phyloP scores from a whole-genome alignment of 2,888 invertebrate species.

The Lycaena phlaeas region DNA sequence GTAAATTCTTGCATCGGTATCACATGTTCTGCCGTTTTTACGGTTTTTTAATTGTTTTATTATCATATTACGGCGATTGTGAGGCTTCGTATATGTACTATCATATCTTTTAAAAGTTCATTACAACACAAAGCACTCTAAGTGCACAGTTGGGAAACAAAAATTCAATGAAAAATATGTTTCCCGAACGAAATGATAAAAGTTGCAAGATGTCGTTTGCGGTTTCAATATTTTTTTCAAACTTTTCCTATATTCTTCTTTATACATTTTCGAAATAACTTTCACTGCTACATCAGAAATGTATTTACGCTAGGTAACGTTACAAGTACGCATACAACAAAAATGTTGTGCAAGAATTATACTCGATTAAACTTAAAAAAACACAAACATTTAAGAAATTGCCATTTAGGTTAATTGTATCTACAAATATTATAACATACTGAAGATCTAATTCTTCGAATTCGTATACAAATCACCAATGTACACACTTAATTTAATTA shows the following conservation, averaged over 20 bases:
- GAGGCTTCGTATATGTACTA: neutral
- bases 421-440: too few species aligned
- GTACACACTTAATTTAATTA: neutral
- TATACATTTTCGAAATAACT: neutral
- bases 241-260: slow-evolving; percentile 2
- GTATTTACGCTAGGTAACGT: too few species aligned
- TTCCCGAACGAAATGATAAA: slow-evolving; percentile 43
- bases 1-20: slow-evolving; percentile 38
- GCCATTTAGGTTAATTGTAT: too few species aligned
- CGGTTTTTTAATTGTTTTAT: slow-evolving; percentile 13
- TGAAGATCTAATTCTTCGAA: neutral
- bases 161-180: slow-evolving; percentile 1
- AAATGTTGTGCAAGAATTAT: too few species aligned
- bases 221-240: neutral
- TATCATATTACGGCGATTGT: neutral
- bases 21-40: slow-evolving; percentile 27
- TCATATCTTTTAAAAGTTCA: neutral
- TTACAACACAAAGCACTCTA: neutral
- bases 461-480: neutral
- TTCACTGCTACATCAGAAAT: too few species aligned
- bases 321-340: too few species aligned
- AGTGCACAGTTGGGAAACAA: neutral
- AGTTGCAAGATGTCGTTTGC: slow-evolving; percentile 56
- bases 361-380: too few species aligned
- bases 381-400: too few species aligned